Evolutionary conservation across 2,888 invertebrate species (phyloP).

Genomic region (Andrena flavipes): DNA sequence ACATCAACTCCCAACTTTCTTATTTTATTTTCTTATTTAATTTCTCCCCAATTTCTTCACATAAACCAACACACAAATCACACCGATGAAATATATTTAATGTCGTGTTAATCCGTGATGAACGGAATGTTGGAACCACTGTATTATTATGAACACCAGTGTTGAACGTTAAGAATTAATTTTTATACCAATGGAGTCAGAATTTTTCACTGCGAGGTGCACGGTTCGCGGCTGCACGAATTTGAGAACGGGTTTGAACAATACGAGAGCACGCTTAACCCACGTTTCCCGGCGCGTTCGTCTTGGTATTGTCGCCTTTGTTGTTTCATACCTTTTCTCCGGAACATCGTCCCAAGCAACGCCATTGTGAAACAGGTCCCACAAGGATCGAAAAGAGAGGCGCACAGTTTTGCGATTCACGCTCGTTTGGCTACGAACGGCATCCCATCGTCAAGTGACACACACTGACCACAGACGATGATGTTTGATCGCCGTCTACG

Average conservation of each 20-base stretch:
- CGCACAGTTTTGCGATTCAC: slow-evolving; percentile 23
- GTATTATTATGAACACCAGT: too few species aligned
- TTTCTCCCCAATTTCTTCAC: too few species aligned
- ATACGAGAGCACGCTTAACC: slow-evolving; percentile 2
- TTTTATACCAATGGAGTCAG: neutral
- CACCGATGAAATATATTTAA: too few species aligned
- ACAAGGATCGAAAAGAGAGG: neutral
- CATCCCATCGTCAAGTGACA: slow-evolving; percentile 56
- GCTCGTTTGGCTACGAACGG: slow-evolving; percentile 18
- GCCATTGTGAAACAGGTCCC: slow-evolving; percentile 33
- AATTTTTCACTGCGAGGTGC: neutral
- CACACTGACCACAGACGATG: slow-evolving; percentile 46
- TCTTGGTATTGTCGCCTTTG: neutral
- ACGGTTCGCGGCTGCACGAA: neutral
- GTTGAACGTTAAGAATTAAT: neutral
- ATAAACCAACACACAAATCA: too few species aligned
- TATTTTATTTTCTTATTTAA: too few species aligned
- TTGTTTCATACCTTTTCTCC: slow-evolving; percentile 28
- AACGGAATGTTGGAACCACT: too few species aligned
- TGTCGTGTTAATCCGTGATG: too few species aligned
- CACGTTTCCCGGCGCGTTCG: neutral
- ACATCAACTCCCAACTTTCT: too few species aligned
- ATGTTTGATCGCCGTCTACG: slow-evolving; percentile 43
- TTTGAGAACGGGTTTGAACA: neutral
- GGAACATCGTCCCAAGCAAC: slow-evolving; percentile 39